Evolutionary conservation across 2,888 invertebrate genomes (phyloP).

Genomic region (Blastobasis lacticolella): DNA sequence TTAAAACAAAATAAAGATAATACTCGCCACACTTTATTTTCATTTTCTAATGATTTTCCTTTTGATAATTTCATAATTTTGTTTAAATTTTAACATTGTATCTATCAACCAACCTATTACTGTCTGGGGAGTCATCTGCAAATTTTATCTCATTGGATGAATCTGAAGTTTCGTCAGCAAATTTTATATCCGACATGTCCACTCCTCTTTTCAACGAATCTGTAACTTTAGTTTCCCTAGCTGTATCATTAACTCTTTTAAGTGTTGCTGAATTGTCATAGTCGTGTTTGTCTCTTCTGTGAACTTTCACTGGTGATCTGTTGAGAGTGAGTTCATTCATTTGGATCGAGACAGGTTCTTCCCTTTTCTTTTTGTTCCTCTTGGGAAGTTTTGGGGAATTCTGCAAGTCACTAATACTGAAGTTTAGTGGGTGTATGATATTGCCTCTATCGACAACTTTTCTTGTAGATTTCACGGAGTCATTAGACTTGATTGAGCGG

Average conservation of each 20-base stretch:
- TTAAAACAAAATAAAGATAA: not conserved
- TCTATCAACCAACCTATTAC: conserved; percentile 55
- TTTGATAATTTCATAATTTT: not conserved
- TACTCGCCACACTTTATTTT: not conserved
- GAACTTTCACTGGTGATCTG: conserved; percentile 53
- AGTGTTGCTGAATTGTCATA: conserved; percentile 48
- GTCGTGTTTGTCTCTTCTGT: conserved; percentile 44
- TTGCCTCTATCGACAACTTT: conserved; percentile 53
- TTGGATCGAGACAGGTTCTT: conserved; percentile 44
- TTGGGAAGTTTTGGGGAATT: conserved; percentile 51
- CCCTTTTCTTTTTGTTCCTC: conserved; percentile 48
- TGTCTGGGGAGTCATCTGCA: conserved; percentile 65
- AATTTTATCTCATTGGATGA: conserved; percentile 65
- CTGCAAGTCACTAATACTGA: conserved; percentile 64
- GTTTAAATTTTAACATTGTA: conserved; percentile 48
- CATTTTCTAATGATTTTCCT: not conserved
- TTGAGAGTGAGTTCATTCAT: conserved; percentile 59
- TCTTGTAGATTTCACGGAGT: conserved; percentile 49
- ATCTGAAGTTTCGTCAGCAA: conserved; percentile 81
- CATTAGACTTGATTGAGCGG: conserved; percentile 44
- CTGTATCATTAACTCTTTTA: conserved; percentile 78
- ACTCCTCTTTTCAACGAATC: conserved; percentile 70
- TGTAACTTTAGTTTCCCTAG: conserved; percentile 76
- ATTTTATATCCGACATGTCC: conserved; percentile 78
- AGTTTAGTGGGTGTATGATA: conserved; percentile 66